Base-by-base conservation (phyloP, 2,797 vertebrate genomes). In the Mycteria americana region DNA sequence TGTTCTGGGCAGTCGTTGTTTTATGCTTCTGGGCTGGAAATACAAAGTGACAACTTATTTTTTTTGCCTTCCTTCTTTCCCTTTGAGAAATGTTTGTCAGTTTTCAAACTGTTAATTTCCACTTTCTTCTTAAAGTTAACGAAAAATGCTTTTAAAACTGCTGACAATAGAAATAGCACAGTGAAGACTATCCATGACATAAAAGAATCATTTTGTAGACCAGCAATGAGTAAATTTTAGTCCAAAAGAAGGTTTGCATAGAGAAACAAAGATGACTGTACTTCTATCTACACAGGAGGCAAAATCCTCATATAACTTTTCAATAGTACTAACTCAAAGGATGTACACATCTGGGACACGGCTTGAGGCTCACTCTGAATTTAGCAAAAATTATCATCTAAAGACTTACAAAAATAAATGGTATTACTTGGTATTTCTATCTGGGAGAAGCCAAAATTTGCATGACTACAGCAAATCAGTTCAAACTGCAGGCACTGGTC, bases 361-460 rank as follows among this genome's bases (percentile, higher is more conserved):
- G 93, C 68, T 92, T 77, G 39, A 82, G 43, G 31, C 17, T 94
- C 56, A 85, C 53, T 50, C 78, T 94, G 48, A 85, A 70, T 77
- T 88, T 74, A 87, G 27, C 19, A 88, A 91, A 87, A 89, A 69
- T 76, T 85, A 81, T 73, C 90, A 77, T 67, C 88, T 86, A 70
- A 94, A 94, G 59, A 39, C 37, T 87, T 69, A 77, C 10, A 69
- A 79, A 93, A 92, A 85, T 72, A 85, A 81, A 73, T 77, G 2
- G 1, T 67, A 22, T 69, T 82, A 37, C 33, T 83, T 83, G 68
- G 63, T 80, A 91, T 70, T 94, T 89, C 56, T 79, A 10, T 69
- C 72, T 80, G 73, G 43, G 51, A 89, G 41, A 88, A 91, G 57
- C 57, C 14, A 51, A 85, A 88, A 81, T 88, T 73, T 88, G 14